Percentiles rank a stretch among this genome's conserved stretches.
Conservation (phyloP, 2,888 invertebrate genomes). For the Nymphalis c-album region DNA sequence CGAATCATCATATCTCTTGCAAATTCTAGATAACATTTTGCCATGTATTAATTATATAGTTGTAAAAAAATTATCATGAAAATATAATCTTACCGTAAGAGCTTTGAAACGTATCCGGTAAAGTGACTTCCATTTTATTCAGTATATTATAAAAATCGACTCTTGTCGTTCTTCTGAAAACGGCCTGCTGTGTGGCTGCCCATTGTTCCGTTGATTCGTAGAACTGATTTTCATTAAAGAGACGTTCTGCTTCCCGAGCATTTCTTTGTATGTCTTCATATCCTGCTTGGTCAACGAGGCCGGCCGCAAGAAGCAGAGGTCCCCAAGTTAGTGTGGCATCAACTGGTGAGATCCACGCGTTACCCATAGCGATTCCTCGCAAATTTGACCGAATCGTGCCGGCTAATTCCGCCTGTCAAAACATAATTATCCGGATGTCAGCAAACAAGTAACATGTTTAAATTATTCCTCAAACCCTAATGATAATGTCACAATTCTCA, state of each 20-base stretch:
- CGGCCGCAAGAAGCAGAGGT: constrained; percentile 87
- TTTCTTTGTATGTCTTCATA: constrained; percentile 79
- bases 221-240: constrained; percentile 82
- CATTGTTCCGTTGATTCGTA: constrained; percentile 83
- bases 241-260: constrained; percentile 80
- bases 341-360: constrained; percentile 94
- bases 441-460: neutral
- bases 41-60: neutral
- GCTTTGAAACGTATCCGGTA: constrained; percentile 16
- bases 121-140: constrained; percentile 62
- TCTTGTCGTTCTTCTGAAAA: constrained; percentile 81
- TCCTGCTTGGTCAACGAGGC: constrained; percentile 86
- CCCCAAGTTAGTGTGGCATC: constrained; percentile 93
- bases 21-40: constrained; percentile 51
- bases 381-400: constrained; percentile 86
- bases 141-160: constrained; percentile 93
- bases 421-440: neutral
- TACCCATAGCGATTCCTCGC: constrained; percentile 90
- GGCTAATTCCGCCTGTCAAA: constrained; percentile 82
- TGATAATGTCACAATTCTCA: neutral
- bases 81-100: constrained; percentile 27
- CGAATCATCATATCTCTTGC: constrained; percentile 61
- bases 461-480: neutral
- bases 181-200: constrained; percentile 83
- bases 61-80: neutral